These are phyloP conservation scores for Minunthozetes semirufus DNA, from an alignment of 2,888 invertebrate genomes.

Conservation along the genomic window DNA sequence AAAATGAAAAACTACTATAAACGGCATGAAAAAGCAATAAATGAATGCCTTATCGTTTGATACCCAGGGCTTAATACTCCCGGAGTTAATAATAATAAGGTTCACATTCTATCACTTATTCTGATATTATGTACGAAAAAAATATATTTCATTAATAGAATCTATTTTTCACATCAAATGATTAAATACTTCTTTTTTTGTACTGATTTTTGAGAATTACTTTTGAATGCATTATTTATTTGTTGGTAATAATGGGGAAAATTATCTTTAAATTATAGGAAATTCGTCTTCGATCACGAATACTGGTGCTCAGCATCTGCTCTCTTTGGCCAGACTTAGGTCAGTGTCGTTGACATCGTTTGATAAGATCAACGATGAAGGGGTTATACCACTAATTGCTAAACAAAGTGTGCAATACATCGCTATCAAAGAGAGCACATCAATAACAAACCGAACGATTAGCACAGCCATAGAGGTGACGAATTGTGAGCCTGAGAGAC, in stretches of 20 bases:
- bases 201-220: too few species aligned
- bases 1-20: not conserved
- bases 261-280: not conserved
- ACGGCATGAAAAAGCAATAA: conserved; percentile 10
- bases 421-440: not conserved
- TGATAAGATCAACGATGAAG: not conserved
- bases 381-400: not conserved
- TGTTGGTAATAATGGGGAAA: too few species aligned
- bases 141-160: not conserved
- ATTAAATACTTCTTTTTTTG: too few species aligned
- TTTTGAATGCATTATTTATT: too few species aligned
- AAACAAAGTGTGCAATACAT: not conserved
- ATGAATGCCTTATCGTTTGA: not conserved
- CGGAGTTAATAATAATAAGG: not conserved
- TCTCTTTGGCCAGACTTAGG: not conserved
- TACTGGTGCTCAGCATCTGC: not conserved
- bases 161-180: too few species aligned
- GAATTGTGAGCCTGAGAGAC: not conserved
- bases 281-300: not conserved
- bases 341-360: conserved; percentile 18
- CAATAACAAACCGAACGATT: not conserved
- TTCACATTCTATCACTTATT: not conserved
- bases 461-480: not conserved
- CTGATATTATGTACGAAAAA: not conserved
- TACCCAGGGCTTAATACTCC: not conserved